Evolutionary conservation across 1,140 invertebrate genomes (phyloP).

Genomic region (Drosophila tristis): DNA sequence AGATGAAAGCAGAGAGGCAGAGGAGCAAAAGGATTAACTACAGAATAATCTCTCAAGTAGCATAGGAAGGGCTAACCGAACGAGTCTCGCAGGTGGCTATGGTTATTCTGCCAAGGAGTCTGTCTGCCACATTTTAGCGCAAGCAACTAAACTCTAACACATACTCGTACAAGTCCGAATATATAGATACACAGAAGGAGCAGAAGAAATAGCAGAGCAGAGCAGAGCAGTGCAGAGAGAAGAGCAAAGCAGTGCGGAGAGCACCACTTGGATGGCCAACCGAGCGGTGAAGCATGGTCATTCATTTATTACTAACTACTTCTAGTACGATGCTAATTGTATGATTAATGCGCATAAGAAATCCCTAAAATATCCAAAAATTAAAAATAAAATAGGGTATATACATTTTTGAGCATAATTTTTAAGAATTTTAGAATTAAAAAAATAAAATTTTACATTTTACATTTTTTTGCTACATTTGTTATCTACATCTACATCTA

Average conservation of each 20-base stretch:
- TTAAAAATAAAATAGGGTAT: slow-evolving; percentile 75
- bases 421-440: too few relatives aligned
- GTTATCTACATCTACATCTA: too few relatives aligned
- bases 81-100: too few relatives aligned
- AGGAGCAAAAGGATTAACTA: slow-evolving; percentile 23
- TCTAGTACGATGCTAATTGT: slow-evolving; percentile 74
- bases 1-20: slow-evolving; percentile 7
- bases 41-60: slow-evolving; percentile 24
- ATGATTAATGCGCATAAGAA: slow-evolving; percentile 70
- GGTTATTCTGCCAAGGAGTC: background rate
- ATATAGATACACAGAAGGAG: background rate
- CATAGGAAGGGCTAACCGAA: background rate
- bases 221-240: too few relatives aligned
- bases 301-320: slow-evolving; percentile 69
- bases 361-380: slow-evolving; percentile 70
- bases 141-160: background rate
- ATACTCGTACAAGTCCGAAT: background rate
- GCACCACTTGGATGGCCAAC: too few relatives aligned
- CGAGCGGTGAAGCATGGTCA: slow-evolving; percentile 26
- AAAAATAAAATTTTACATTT: too few relatives aligned
- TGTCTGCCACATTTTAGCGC: slow-evolving; percentile 14
- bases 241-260: too few relatives aligned
- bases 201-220: too few relatives aligned
- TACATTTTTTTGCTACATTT: too few relatives aligned
- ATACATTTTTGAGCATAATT: too few relatives aligned